These are phyloP conservation scores for Gymnorhina tibicen DNA, from an alignment of 2,113 vertebrate genomes.

Conservation along the genomic window DNA sequence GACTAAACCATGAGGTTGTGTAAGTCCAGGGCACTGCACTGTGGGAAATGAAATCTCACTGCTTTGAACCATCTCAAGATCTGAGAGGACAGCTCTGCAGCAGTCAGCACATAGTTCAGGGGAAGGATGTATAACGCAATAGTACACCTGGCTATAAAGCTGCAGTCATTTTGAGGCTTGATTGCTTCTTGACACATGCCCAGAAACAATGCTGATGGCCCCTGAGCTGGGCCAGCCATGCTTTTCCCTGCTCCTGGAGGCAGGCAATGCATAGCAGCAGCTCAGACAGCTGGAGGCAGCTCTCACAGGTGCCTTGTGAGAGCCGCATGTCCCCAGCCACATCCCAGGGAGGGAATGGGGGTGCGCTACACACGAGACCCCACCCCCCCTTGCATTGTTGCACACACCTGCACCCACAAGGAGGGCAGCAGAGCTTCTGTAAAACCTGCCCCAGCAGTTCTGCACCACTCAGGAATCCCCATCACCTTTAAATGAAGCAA, in stretches of 20 bases:
- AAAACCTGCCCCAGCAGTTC: neutral
- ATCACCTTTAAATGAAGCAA: neutral
- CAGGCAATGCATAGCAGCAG: neutral
- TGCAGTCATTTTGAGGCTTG: neutral
- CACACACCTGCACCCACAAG: neutral
- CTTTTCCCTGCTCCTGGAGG: neutral
- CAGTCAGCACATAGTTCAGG: neutral
- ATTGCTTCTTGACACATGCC: neutral
- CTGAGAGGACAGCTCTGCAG: neutral
- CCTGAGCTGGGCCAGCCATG: fast-evolving
- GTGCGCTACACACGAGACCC: fast-evolving
- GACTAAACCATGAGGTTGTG: neutral
- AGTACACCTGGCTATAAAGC: neutral
- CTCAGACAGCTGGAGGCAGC: neutral
- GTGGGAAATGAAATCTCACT: neutral
- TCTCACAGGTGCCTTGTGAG: neutral
- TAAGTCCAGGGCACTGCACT: neutral
- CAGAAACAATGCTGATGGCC: neutral
- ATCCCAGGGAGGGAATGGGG: neutral
- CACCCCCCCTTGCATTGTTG: neutral
- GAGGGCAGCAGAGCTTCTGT: neutral
- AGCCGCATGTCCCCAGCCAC: fast-evolving
- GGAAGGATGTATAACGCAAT: neutral
- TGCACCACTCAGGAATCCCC: neutral
- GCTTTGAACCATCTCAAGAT: neutral